Evolutionary conservation across 2,797 vertebrate species (phyloP).

Genomic region (Phataginus tetradactyla): DNA sequence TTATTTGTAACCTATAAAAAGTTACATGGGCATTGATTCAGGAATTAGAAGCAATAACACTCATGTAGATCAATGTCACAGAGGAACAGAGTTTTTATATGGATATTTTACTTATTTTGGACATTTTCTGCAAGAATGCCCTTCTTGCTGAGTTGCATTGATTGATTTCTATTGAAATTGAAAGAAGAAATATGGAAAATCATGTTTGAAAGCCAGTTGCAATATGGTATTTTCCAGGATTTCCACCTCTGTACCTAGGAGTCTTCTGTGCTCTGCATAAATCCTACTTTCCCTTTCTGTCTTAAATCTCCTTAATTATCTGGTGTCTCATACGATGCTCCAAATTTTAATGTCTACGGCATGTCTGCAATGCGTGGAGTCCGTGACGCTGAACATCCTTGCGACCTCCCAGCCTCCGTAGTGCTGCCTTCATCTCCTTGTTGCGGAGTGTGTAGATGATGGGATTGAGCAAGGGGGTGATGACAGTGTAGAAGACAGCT

Average conservation of each 20-base stretch:
- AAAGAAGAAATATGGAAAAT: neutral
- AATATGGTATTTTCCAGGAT: neutral
- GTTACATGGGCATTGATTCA: neutral
- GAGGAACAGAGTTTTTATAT: neutral
- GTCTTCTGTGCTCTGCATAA: neutral
- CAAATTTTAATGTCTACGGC: neutral
- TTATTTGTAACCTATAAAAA: neutral
- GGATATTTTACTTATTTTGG: neutral
- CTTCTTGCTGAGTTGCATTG: neutral
- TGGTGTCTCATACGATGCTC: neutral
- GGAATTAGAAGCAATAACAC: neutral
- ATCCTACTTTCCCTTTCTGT: neutral
- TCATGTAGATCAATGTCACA: neutral
- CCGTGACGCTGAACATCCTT: neutral
- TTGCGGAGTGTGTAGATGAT: conserved; percentile 83
- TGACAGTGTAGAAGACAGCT: conserved; percentile 78
- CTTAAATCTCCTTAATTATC: neutral
- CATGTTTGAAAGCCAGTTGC: neutral
- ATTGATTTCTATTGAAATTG: neutral
- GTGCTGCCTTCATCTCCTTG: conserved; percentile 79
- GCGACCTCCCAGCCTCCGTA: conserved; percentile 40
- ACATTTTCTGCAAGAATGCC: neutral
- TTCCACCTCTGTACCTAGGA: neutral
- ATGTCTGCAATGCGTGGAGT: neutral
- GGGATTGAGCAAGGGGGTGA: conserved; percentile 83